Percentiles rank a stretch among this genome's conserved stretches.
phyloP scores from a whole-genome alignment of 2,113 vertebrate genomes.

The Syngnathoides biaculeatus region DNA sequence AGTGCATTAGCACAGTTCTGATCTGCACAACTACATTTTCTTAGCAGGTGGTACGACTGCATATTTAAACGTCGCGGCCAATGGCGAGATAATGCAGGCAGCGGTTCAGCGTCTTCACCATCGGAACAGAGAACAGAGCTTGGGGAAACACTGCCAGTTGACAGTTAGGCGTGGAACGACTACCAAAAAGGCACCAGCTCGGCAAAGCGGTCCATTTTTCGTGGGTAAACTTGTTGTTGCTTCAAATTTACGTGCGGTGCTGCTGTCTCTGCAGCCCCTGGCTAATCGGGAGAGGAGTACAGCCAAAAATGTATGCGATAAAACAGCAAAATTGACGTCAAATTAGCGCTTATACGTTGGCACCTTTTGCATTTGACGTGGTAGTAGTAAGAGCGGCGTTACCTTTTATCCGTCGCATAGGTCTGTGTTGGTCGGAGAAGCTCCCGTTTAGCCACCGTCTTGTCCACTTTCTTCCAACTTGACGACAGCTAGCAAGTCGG shows the following conservation, averaged over 20 bases:
- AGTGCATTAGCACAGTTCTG: not conserved
- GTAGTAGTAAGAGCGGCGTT: conserved; percentile 8
- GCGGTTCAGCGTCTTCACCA: not conserved
- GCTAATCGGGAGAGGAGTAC: not conserved
- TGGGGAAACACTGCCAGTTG: not conserved
- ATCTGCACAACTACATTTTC: not conserved
- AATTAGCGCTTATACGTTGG: not conserved
- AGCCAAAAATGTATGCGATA: conserved; percentile 11
- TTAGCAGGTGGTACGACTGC: not conserved
- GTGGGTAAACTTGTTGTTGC: conserved; percentile 25
- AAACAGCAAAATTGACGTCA: not conserved
- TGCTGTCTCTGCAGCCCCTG: conserved; percentile 24
- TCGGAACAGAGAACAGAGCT: not conserved
- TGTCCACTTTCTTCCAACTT: conserved; percentile 62
- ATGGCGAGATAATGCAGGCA: not conserved
- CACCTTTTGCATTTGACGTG: not conserved
- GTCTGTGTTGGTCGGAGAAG: conserved; percentile 50
- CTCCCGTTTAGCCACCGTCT: conserved; percentile 53
- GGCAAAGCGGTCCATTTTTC: not conserved
- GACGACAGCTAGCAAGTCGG: conserved; percentile 64
- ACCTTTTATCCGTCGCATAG: conserved; percentile 72
- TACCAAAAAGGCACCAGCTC: conserved; percentile 1
- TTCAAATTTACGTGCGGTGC: not conserved
- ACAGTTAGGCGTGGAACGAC: conserved; percentile 13
- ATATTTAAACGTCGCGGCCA: not conserved